Conservation (phyloP, 2,888 invertebrate genomes). For the Palloptera scutellata region DNA sequence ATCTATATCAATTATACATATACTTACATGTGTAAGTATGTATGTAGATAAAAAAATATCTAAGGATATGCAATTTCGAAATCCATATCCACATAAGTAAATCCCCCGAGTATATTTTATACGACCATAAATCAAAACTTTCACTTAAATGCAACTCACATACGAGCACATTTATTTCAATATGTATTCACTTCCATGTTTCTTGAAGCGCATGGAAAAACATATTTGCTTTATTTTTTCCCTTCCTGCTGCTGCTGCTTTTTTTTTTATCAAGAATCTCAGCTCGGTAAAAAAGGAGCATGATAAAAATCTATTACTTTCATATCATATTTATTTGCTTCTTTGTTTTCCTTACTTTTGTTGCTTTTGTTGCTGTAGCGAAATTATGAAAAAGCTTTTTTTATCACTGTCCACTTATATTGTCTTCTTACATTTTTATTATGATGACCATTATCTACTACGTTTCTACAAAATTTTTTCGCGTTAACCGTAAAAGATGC, state of each 20-base stretch:
- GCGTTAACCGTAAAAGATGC: neutral
- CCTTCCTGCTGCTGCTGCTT: neutral
- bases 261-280: neutral
- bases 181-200: conserved; percentile 33
- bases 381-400: conserved; percentile 62
- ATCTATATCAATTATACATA: no score
- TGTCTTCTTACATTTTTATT: conserved; percentile 42
- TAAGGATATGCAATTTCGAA: no score
- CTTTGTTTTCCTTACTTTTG: conserved; percentile 25
- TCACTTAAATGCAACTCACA: conserved; percentile 52
- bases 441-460: conserved; percentile 39
- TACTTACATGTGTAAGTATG: no score
- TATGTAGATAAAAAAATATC: no score
- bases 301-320: conserved; percentile 56
- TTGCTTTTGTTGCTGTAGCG: conserved; percentile 30
- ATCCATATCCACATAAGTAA: no score
- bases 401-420: conserved; percentile 47
- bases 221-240: no score
- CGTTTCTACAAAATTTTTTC: neutral
- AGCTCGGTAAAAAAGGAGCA: conserved; percentile 6
- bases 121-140: conserved; percentile 55
- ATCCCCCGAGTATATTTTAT: conserved; percentile 15
- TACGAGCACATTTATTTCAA: conserved; percentile 56
- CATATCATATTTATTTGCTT: conserved; percentile 38
- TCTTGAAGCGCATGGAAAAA: no score